Percentiles rank a stretch among this genome's conserved stretches.
These are phyloP conservation scores for Betta splendens DNA, from an alignment of 2,797 vertebrate genomes.

Conservation along the genomic window DNA sequence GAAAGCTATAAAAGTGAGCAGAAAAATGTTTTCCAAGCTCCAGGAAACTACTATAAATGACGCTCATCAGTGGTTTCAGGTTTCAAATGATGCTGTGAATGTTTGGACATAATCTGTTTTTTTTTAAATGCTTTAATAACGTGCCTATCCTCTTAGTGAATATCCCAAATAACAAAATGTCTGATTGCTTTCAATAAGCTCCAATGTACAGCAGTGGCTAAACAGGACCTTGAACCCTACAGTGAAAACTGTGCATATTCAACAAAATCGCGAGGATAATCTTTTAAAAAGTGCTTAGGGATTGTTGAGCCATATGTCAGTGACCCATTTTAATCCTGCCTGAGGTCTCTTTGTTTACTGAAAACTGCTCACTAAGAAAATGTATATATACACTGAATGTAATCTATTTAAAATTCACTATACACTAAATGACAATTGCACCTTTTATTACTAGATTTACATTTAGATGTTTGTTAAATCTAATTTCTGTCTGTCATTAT, in stretches of 20 bases:
- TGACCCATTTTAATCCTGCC: not conserved
- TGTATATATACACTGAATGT: not conserved
- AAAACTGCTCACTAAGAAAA: conserved; percentile 1
- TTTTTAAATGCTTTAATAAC: not conserved
- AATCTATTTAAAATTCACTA: not conserved
- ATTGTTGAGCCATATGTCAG: conserved; percentile 9
- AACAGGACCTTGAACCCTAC: not conserved
- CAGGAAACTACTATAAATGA: conserved; percentile 4
- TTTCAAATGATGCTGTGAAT: not conserved
- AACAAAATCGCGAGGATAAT: conserved; percentile 6
- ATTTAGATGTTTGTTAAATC: too few species aligned
- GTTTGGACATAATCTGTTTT: not conserved
- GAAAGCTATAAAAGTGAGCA: conserved; percentile 12
- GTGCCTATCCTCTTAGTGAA: not conserved
- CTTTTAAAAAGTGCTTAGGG: not conserved
- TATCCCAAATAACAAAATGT: not conserved
- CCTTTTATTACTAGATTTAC: too few species aligned
- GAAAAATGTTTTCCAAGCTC: conserved; percentile 6
- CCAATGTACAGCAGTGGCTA: not conserved
- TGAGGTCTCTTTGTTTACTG: not conserved
- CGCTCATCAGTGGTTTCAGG: conserved; percentile 15
- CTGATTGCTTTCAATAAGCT: not conserved
- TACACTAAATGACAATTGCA: not conserved
- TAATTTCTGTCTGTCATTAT: too few species aligned
- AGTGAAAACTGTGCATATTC: not conserved